Evolutionary conservation across 2,888 invertebrate species (phyloP), one percentile per base, ranked within the genome.

Genomic region (Drosophila kokeensis): DNA sequence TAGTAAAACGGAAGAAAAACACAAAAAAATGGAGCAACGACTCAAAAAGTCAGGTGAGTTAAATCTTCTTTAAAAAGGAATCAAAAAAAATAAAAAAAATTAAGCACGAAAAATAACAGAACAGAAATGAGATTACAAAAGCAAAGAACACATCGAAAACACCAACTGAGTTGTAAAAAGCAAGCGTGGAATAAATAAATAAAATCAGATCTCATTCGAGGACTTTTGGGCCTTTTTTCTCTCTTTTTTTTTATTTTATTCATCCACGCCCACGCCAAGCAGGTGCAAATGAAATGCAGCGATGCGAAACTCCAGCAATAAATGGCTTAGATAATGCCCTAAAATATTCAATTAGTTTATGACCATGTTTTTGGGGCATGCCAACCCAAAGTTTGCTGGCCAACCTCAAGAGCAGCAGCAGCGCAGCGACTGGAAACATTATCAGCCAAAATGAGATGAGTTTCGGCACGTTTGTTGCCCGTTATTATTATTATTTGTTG

Each of bases 321-420:
- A 87, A 87, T 87, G 82, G 82, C 87, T 73, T 83, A 88, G 87
- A 87, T 87, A 87, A 87, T 88, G 87, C 85, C 79, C 74, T 57
- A 83, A 87, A 87, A 87, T 87, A 87, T 87, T 87, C 88, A 88
- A 87, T 87, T 87, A 87, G 87, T 87, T 87, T 87, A 87, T 85
- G 87, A 72, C 85, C 83, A 77, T 79, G 86, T 85, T 82, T 70
- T 69, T 36, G 36, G 50, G 48, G 40, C 55, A 24, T 27, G 64
- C 40, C 59, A 58, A 53, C 72, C 29, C 70, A 55, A 55, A 59
- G 27, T 57, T 57, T 21, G 8, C 24, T 13, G 38, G 27, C 27
- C 29, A 58, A 66, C 49, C 69, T 65, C 50, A 64, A 57, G 54
- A 60, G 34, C 50, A 38, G 48, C 32, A 18, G 38, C 21, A 45